These are phyloP conservation scores for Gambusia yucatana DNA, from an alignment of 2,797 vertebrate genomes.

Conservation along the genomic window DNA sequence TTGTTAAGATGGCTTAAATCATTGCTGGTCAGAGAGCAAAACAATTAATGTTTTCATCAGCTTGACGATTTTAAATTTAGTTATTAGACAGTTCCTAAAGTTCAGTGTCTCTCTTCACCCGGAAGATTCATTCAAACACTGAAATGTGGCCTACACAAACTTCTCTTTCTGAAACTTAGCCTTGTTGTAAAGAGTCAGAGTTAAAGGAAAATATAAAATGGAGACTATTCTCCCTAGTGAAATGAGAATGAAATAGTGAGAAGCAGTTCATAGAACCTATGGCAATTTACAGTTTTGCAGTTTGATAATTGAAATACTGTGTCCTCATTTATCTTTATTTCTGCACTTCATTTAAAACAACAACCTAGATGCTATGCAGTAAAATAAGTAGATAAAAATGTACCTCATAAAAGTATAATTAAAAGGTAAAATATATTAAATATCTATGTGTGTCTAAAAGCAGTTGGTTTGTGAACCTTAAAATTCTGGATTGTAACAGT, in stretches of 20 bases:
- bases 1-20: not conserved
- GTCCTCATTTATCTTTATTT: not conserved
- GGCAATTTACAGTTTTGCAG: not conserved
- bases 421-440: not conserved
- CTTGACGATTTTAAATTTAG: not conserved
- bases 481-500: not conserved
- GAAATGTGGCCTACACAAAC: not conserved
- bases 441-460: not conserved
- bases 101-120: not conserved
- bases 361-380: not conserved
- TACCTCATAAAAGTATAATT: too few species aligned
- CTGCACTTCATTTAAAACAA: not conserved
- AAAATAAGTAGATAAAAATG: not conserved
- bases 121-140: conserved; percentile 12
- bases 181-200: conserved; percentile 4
- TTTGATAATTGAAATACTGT: not conserved
- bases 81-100: not conserved
- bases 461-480: not conserved
- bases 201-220: not conserved
- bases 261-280: not conserved
- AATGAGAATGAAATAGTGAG: not conserved
- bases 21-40: not conserved
- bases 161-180: not conserved
- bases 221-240: not conserved
- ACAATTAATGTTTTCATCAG: not conserved